Evolutionary conservation across 2,113 vertebrate species (phyloP), one percentile per base, ranked within the genome.

Genomic region (Laterallus jamaicensis): DNA sequence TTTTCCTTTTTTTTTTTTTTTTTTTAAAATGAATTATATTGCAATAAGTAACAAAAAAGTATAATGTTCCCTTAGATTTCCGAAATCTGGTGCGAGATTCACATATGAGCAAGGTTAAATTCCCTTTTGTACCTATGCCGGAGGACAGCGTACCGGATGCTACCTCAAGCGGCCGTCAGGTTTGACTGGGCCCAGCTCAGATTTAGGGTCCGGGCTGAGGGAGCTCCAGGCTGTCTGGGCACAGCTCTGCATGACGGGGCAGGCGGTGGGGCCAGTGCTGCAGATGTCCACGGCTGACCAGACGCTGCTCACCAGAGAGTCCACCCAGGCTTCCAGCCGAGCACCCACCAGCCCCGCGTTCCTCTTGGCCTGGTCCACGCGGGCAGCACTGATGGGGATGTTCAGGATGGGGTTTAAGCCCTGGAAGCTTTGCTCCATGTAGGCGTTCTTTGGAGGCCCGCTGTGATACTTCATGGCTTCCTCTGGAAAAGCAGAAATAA

Each of bases 371-470:
- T 98, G 98, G 84, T 99, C 99, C 88, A 98, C 91, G 20, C 98
- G 98, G 12, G 98, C 97, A 3, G 98, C 96, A 52, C 97, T 98
- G 80, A 99, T 90, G 2, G 99, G 99, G 95, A 99, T 98, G 94
- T 99, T 99, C 54, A 99, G 98, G 49, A 99, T 98, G 0, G 99
- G 98, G 96, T 99, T 99, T 88, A 99, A 98, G 82, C 99, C 98
- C 67, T 99, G 99, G 98, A 99, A 99, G 80, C 99, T 99, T 98
- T 99, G 99, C 97, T 99, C 99, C 99, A 99, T 99, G 98, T 99
- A 99, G 31, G 99, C 98, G n/a, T 98, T 99, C 97, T 99, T 99
- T 0, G 95, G 97, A 2, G 99, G 99, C 11, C 99, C 99, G 0
- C 97, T 98, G 97, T 99, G 99, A 16, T 99, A 88, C 97, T 97